Percentiles rank a stretch among this genome's conserved stretches.
Evolutionary conservation across 2,797 vertebrate species (phyloP).

Genomic region (Lindbergichthys nudifrons): DNA sequence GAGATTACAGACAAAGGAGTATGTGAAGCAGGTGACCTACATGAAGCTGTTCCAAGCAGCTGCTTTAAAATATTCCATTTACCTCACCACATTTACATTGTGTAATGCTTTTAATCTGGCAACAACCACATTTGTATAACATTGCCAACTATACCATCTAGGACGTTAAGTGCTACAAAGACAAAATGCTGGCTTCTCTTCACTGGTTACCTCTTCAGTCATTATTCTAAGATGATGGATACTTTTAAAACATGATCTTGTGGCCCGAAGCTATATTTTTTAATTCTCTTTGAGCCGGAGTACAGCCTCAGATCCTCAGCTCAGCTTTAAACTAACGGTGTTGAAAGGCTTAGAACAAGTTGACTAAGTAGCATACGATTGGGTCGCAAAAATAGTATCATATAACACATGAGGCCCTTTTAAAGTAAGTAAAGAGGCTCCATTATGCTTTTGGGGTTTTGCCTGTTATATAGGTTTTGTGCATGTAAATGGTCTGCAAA

Average conservation of each 20-base stretch:
- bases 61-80: background rate
- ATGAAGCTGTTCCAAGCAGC: conserved; percentile 1
- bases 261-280: conserved; percentile 36
- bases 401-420: conserved; percentile 4
- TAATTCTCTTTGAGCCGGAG: conserved; percentile 55
- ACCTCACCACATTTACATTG: background rate
- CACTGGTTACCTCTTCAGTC: conserved; percentile 45
- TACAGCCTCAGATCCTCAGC: conserved; percentile 33
- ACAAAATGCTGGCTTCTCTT: conserved; percentile 37
- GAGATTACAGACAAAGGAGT: background rate
- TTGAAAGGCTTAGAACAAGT: conserved; percentile 46
- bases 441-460: no score
- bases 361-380: background rate
- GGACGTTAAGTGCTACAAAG: conserved; percentile 25
- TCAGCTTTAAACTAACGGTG: conserved; percentile 31
- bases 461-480: no score
- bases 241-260: conserved; percentile 55
- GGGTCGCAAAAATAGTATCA: conserved; percentile 9
- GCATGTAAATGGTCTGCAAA: no score
- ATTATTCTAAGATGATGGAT: conserved; percentile 46
- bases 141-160: conserved; percentile 20
- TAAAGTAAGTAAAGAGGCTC: background rate
- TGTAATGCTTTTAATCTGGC: background rate
- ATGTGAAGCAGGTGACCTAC: conserved; percentile 2
- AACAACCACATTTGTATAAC: conserved; percentile 10